Percentiles rank a stretch among this genome's conserved stretches.
Conservation (phyloP, 2,888 invertebrate species). For the Eupsilia transversa region DNA sequence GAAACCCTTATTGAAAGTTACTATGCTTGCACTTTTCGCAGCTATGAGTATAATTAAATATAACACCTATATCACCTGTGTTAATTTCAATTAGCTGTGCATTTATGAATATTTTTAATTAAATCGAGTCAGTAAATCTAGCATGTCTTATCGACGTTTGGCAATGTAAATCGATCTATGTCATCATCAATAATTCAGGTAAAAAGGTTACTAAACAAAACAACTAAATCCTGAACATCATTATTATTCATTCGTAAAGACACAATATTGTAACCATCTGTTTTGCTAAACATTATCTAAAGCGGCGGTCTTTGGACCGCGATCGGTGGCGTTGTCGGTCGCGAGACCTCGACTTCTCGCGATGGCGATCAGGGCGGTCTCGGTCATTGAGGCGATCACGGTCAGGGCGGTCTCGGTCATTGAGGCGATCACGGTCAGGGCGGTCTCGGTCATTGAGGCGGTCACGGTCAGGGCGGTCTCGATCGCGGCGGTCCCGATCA, state of each 20-base stretch:
- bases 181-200: not conserved
- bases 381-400: conserved; percentile 67
- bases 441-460: conserved; percentile 77
- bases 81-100: conserved; percentile 16
- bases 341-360: conserved; percentile 77
- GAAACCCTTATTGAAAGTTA: conserved; percentile 8
- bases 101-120: conserved; percentile 17
- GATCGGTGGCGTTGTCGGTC: conserved; percentile 79
- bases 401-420: conserved; percentile 83
- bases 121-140: not conserved
- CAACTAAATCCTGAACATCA: conserved; percentile 73
- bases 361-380: conserved; percentile 76
- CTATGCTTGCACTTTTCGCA: not conserved
- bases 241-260: conserved; percentile 78
- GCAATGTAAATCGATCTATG: too few relatives aligned
- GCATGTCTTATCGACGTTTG: not conserved
- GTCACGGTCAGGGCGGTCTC: conserved; percentile 30
- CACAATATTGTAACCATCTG: conserved; percentile 68
- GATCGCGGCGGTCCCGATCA: conserved; percentile 67
- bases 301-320: conserved; percentile 84
- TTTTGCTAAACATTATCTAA: conserved; percentile 81
- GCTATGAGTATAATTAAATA: not conserved
- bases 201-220: conserved; percentile 34
- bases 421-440: conserved; percentile 72
- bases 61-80: conserved; percentile 1